These are phyloP conservation scores for Aptenodytes patagonicus DNA, from an alignment of 2,113 vertebrate genomes.

Conservation along the genomic window DNA sequence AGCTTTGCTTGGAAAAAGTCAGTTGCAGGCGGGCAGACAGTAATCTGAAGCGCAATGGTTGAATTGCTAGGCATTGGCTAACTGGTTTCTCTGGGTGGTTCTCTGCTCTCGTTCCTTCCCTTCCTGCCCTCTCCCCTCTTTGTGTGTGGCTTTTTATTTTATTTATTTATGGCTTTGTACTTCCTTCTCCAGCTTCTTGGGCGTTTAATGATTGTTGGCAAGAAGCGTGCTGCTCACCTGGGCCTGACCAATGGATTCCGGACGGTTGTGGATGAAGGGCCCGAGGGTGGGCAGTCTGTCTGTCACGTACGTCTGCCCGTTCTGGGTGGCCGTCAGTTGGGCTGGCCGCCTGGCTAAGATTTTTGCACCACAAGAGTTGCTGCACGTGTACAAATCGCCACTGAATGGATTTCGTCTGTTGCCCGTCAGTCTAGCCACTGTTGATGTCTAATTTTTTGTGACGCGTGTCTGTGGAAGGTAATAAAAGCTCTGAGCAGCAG, in stretches of 20 bases:
- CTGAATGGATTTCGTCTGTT: not conserved
- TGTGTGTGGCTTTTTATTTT: not conserved
- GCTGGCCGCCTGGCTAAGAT: conserved; percentile 87
- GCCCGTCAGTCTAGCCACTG: too few species aligned
- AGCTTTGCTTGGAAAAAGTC: not conserved
- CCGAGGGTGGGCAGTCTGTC: conserved; percentile 86
- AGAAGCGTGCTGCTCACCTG: conserved; percentile 80
- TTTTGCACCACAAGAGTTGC: not conserved
- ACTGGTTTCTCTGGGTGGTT: not conserved
- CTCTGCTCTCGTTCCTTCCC: not conserved
- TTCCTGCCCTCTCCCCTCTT: not conserved
- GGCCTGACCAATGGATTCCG: conserved; percentile 83
- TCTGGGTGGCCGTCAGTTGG: conserved; percentile 83
- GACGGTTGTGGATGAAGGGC: conserved; percentile 85
- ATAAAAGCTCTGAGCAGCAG: too few species aligned
- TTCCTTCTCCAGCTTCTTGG: too few species aligned
- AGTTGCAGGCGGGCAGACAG: not conserved
- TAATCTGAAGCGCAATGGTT: not conserved
- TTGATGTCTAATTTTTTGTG: too few species aligned
- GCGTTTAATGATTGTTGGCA: conserved; percentile 79
- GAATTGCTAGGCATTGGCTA: not conserved
- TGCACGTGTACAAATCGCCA: not conserved
- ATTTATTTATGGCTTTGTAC: not conserved
- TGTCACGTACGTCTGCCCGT: conserved; percentile 88
- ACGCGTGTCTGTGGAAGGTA: too few species aligned